A percentile compares a stretch with the other conserved stretches of the same genome.
phyloP scores from a whole-genome alignment of 2,888 invertebrate species.

The Scaptomyza flava region DNA sequence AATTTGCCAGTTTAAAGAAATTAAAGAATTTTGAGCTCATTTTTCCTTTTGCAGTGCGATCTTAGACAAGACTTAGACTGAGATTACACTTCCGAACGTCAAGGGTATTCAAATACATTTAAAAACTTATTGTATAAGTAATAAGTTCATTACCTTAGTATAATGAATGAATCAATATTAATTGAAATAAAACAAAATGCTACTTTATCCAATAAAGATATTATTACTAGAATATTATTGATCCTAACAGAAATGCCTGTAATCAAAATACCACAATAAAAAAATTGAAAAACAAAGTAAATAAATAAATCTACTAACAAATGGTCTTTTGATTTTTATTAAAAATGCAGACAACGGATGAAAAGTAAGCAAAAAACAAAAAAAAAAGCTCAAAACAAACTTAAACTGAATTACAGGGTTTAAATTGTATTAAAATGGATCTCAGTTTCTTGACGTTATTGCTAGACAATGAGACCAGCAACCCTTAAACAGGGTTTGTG shows the following conservation, averaged over 20 bases:
- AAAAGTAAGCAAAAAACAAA: neutral
- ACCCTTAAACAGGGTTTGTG: neutral
- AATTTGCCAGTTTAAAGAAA: neutral
- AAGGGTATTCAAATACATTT: constrained; percentile 4
- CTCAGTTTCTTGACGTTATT: neutral
- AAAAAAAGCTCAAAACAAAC: no score
- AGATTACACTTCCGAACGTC: neutral
- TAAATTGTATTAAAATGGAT: no score
- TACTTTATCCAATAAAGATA: constrained; percentile 9
- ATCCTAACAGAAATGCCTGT: constrained; percentile 40
- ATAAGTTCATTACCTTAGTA: constrained; percentile 5
- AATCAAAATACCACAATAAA: constrained; percentile 26
- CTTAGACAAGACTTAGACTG: neutral
- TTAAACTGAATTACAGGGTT: no score
- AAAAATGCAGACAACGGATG: neutral
- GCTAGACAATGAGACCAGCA: neutral
- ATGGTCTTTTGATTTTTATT: constrained; percentile 16
- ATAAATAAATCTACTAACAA: constrained; percentile 51
- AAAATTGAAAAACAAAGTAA: constrained; percentile 10
- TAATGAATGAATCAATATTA: constrained; percentile 10
- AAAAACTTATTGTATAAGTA: constrained; percentile 8
- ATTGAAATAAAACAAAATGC: constrained; percentile 12
- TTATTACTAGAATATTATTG: constrained; percentile 28
- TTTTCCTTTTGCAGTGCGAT: neutral
- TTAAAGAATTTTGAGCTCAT: neutral